Evolutionary conservation across 1,140 invertebrate species (phyloP).

Genomic region (Aphaenogaster ashmeadi): DNA sequence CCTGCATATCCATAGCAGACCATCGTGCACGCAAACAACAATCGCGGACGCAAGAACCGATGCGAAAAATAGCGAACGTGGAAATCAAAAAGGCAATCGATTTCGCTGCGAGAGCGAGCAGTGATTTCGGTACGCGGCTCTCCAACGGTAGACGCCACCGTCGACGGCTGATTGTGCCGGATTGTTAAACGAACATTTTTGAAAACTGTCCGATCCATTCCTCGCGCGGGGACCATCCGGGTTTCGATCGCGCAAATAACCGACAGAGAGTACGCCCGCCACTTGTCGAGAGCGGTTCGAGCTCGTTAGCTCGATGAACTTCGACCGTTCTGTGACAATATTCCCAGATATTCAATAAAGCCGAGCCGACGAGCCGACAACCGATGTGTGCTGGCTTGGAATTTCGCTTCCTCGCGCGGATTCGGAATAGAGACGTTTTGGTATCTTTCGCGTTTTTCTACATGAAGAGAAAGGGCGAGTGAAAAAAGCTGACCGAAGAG

Average conservation of each 20-base stretch:
- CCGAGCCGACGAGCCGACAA: constrained; percentile 6
- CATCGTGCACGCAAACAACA: background rate
- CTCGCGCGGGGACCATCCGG: constrained; percentile 20
- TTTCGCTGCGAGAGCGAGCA: constrained; percentile 21
- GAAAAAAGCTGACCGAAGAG: background rate
- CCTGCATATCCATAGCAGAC: no score
- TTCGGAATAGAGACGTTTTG: constrained; percentile 3
- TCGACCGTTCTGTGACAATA: constrained; percentile 66
- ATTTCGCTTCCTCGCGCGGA: constrained; percentile 1
- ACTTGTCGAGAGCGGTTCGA: constrained; percentile 60
- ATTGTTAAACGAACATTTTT: constrained; percentile 66
- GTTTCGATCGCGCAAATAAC: constrained; percentile 26
- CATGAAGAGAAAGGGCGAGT: background rate
- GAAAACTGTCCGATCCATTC: constrained; percentile 59
- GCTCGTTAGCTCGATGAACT: constrained; percentile 74
- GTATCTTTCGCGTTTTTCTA: background rate
- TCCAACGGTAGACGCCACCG: constrained; percentile 38
- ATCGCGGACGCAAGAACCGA: constrained; percentile 5
- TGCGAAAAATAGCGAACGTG: constrained; percentile 1
- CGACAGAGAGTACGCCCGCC: background rate
- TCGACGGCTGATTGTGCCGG: constrained; percentile 50
- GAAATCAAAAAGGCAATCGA: constrained; percentile 32
- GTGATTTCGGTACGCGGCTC: constrained; percentile 53
- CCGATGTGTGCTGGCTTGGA: constrained; percentile 12
- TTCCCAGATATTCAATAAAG: constrained; percentile 60